Conservation (phyloP, 2,797 vertebrate genomes). For the Microctenopoma lineatum region DNA sequence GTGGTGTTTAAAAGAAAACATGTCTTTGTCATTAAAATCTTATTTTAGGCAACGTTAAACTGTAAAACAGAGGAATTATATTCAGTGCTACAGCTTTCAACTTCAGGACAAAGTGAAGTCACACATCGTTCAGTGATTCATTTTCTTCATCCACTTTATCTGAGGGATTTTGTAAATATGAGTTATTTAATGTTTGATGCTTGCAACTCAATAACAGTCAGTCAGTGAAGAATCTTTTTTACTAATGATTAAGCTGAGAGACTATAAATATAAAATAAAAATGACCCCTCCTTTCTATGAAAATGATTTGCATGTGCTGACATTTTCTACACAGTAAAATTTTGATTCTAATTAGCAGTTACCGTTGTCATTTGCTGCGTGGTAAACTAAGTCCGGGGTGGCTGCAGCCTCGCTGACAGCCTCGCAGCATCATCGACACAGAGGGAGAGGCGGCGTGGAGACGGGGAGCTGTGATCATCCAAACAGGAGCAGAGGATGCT, state of each 20-base stretch:
- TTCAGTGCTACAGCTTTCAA: background rate
- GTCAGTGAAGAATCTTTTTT: background rate
- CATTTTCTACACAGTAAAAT: background rate
- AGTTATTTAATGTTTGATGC: too few species aligned
- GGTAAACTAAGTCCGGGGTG: conserved; percentile 1
- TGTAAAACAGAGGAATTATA: background rate
- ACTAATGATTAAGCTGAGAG: background rate
- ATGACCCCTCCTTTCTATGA: background rate
- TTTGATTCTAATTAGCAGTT: conserved; percentile 5
- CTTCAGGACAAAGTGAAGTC: conserved; percentile 6
- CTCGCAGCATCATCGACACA: conserved; percentile 19
- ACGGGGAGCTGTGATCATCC: conserved; percentile 28
- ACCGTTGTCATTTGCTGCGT: background rate
- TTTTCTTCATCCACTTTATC: too few species aligned
- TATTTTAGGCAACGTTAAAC: conserved; percentile 9
- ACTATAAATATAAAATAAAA: background rate
- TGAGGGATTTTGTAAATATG: too few species aligned
- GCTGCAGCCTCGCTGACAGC: conserved; percentile 12
- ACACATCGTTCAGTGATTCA: background rate
- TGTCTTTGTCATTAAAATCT: conserved; percentile 1
- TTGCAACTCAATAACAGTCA: too few species aligned
- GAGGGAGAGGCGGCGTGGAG: background rate
- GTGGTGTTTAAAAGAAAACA: background rate
- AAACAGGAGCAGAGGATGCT: conserved; percentile 24
- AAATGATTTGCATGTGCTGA: background rate